Conservation (phyloP, 2,888 invertebrate species). For the Uloborus plumipes region DNA sequence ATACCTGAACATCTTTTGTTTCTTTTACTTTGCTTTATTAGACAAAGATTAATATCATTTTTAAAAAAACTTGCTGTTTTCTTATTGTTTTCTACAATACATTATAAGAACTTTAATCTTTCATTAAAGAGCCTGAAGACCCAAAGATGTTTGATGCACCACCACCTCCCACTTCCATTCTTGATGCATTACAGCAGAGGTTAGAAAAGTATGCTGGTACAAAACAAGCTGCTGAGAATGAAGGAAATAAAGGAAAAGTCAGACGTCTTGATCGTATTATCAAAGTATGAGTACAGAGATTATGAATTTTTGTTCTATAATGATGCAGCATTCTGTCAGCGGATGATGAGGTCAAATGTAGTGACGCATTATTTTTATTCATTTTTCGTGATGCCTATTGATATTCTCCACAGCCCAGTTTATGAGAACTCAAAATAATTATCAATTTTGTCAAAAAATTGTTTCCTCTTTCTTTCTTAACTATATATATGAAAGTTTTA, state of each 20-base stretch:
- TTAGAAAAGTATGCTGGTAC: conserved; percentile 83
- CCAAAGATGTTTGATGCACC: conserved; percentile 70
- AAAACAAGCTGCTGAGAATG: conserved; percentile 81
- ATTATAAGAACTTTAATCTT: not conserved
- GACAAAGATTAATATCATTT: not conserved
- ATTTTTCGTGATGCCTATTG: too few relatives aligned
- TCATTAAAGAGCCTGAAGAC: conserved; percentile 59
- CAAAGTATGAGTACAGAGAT: conserved; percentile 73
- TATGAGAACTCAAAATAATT: too few relatives aligned
- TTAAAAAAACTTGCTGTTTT: too few relatives aligned
- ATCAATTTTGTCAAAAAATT: too few relatives aligned
- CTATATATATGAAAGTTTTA: too few relatives aligned
- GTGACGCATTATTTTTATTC: too few relatives aligned
- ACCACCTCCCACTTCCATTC: conserved; percentile 73
- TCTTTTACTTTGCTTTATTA: too few relatives aligned
- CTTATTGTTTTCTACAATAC: not conserved
- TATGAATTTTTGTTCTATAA: not conserved
- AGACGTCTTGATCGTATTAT: conserved; percentile 90
- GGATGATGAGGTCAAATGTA: too few relatives aligned
- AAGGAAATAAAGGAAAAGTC: conserved; percentile 87
- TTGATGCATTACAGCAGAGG: conserved; percentile 86
- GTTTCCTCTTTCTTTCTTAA: too few relatives aligned
- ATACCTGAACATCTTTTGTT: too few relatives aligned
- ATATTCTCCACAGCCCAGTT: too few relatives aligned
- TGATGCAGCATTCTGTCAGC: not conserved